Percentiles rank a stretch among this genome's conserved stretches.
Conservation (phyloP, 2,797 vertebrate species). For the Brachyrhaphis roseni region DNA sequence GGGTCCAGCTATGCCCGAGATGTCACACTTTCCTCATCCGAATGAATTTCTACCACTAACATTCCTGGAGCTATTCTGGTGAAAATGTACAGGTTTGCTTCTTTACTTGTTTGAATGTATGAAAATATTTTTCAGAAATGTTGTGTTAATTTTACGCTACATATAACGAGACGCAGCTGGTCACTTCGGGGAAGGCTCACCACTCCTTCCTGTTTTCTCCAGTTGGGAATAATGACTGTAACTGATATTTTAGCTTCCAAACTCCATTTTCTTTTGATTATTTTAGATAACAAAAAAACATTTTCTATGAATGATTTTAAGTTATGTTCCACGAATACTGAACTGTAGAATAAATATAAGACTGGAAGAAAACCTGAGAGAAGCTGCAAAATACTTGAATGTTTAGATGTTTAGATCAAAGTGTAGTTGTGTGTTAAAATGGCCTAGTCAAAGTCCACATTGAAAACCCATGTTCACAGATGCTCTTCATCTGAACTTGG, state of each 20-base stretch:
- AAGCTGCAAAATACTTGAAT: not conserved
- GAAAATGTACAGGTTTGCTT: constrained; percentile 32
- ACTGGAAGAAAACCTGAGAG: not conserved
- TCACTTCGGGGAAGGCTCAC: not conserved
- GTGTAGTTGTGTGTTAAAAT: not conserved
- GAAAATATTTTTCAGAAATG: not conserved
- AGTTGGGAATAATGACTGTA: not conserved
- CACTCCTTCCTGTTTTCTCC: too few relatives aligned
- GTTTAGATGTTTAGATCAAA: not conserved
- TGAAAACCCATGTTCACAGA: not conserved
- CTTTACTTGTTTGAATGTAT: not conserved
- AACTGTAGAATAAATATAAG: not conserved
- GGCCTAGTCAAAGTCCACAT: not conserved
- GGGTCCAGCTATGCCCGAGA: constrained; percentile 27
- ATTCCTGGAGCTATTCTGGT: constrained; percentile 47
- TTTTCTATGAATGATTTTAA: not conserved
- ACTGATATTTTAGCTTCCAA: not conserved
- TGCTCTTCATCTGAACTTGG: not conserved
- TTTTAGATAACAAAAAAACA: not conserved
- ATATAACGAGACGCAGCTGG: not conserved
- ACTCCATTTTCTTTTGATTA: not conserved
- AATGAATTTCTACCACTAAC: constrained; percentile 43
- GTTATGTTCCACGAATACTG: not conserved
- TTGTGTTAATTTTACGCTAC: not conserved
- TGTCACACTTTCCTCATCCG: not conserved